Base-by-base conservation (phyloP, 2,113 vertebrate genomes). In the Mustela lutreola region DNA sequence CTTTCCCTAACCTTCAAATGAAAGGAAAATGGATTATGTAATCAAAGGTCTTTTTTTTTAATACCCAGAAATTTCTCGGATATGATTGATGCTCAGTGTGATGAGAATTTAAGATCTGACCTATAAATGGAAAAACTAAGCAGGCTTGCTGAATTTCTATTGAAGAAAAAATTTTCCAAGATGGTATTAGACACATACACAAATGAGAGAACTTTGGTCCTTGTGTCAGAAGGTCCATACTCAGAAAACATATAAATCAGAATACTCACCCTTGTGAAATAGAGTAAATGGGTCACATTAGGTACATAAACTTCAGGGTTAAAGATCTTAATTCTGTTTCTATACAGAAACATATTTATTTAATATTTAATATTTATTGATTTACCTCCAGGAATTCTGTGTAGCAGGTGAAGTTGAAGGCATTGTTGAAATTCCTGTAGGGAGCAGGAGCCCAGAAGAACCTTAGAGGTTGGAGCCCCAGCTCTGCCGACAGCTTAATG, bases 11-110 rank as follows among this genome's bases (percentile, higher is more conserved):
- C 28, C 33, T 94, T 95, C 84, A 31, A 89, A 58, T 75, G 36
- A 83, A 96, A 94, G n/a, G 36, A 86, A 95, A 95, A 67, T 67
- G 33, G 58, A 89, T 93, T 75, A 63, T 62, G 7, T 76, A 48
- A 91, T 88, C 62, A 96, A 36, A 78, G 3, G 1, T 58, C 58
- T 80, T 33, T 76, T 48, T 83, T 86, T 78, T 95, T 82, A 39
- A 10, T 86, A 9, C 75, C 39, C 90, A 76, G 39, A 91, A 94
- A 36, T 65, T 60, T 87, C 56, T 89, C 63, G 6, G 26, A 9
- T 78, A 1, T 56, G 33, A 91, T 11, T n/a, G 53, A 91, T n/a
- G 4, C 33, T 90, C 75, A 81, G 12, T 58, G 63, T 88, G 45
- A 58, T 65, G 33, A 3, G 26, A 60, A 28, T 73, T 7, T 67